A percentile compares a stretch with the other conserved stretches of the same genome.
Evolutionary conservation across 1,140 invertebrate species (phyloP).

Genomic region (Agrypnia vestita): DNA sequence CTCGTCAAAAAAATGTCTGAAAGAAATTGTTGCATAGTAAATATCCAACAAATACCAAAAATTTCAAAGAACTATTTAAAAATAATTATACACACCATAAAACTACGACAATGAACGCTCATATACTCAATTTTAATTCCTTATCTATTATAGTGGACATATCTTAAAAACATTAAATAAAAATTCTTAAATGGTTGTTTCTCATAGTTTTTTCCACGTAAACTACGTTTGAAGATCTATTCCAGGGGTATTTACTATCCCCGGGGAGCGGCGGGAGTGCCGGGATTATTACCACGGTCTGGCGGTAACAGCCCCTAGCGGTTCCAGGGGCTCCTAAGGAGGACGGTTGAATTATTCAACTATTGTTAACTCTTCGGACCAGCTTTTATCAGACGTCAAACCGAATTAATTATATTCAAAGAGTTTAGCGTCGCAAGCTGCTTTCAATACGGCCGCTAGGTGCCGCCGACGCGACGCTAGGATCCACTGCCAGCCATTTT

Average conservation of each 20-base stretch:
- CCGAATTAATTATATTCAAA: conserved; percentile 39
- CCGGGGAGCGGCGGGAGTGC: background rate
- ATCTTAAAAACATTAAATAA: no score
- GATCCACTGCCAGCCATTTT: no score
- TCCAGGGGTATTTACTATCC: conserved; percentile 4
- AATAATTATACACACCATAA: no score
- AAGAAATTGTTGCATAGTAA: no score
- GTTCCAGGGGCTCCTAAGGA: conserved; percentile 7
- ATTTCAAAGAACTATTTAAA: no score
- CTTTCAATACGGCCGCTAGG: background rate
- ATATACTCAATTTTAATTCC: no score
- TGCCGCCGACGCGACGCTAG: no score
- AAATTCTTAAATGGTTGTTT: no score
- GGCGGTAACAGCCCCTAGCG: background rate
- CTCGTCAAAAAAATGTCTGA: no score
- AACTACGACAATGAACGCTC: no score
- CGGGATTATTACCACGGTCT: conserved; percentile 16
- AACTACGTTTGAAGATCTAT: background rate
- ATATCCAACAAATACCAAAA: no score
- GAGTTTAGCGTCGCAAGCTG: conserved; percentile 13
- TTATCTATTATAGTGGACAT: no score
- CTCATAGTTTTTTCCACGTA: background rate
- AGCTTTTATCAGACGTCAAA: conserved; percentile 22
- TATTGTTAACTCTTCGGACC: conserved; percentile 25
- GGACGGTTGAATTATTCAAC: conserved; percentile 9